Evolutionary conservation across 2,797 vertebrate species (phyloP).

Genomic region (Microctenopoma steveboyesi): DNA sequence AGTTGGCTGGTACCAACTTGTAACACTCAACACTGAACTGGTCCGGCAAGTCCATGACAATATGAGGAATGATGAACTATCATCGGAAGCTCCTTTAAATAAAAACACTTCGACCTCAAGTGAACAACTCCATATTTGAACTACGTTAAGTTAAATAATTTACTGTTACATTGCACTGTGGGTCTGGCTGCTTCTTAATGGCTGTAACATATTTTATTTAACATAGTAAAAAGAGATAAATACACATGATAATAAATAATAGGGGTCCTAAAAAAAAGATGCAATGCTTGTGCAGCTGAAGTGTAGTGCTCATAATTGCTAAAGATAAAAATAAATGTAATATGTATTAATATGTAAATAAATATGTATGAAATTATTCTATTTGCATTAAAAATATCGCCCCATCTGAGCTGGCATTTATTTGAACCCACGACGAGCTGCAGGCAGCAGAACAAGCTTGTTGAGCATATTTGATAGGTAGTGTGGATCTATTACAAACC

Average conservation of each 20-base stretch:
- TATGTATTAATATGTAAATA: no score
- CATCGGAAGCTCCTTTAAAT: neutral
- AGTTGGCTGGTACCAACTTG: neutral
- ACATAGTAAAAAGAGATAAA: no score
- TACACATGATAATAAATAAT: neutral
- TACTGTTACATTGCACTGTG: no score
- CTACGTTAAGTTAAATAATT: neutral
- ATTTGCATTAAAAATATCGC: neutral
- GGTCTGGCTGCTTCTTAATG: no score
- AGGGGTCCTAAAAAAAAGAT: neutral
- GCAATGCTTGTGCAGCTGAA: neutral
- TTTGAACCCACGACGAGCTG: neutral
- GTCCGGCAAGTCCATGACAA: conserved; percentile 17
- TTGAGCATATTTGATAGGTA: neutral
- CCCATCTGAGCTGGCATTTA: neutral
- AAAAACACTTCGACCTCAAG: neutral
- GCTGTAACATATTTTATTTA: no score
- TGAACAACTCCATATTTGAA: neutral
- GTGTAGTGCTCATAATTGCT: neutral
- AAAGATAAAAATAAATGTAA: no score
- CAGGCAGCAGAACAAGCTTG: neutral
- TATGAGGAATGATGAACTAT: neutral
- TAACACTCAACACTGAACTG: conserved; percentile 7
- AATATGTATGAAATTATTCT: no score
- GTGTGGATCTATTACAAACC: neutral